Conservation (phyloP, 2,113 vertebrate genomes). For the Peromyscus californicus region DNA sequence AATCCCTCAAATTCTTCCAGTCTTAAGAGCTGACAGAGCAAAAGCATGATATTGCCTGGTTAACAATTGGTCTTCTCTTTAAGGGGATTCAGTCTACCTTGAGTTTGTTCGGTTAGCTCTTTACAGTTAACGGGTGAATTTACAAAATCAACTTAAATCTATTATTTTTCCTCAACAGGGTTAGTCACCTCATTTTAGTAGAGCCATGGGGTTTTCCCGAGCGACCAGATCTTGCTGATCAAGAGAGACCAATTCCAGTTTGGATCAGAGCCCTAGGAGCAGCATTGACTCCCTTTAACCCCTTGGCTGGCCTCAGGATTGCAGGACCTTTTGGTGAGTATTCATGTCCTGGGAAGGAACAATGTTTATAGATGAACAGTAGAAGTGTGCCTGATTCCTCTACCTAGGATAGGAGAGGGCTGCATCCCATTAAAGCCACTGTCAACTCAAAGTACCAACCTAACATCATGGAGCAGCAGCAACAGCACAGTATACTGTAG, state of each 20-base stretch:
- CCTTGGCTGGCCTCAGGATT: constrained; percentile 95
- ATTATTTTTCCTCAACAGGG: constrained; percentile 87
- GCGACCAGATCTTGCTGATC: constrained; percentile 89
- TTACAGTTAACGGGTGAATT: not conserved
- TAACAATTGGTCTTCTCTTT: not conserved
- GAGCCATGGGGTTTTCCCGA: constrained; percentile 98
- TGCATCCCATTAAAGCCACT: not conserved
- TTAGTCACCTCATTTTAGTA: constrained; percentile 96
- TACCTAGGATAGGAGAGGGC: not conserved
- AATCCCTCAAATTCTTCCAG: not conserved
- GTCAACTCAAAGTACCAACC: not conserved
- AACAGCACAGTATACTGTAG: not conserved
- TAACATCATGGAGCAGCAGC: not conserved
- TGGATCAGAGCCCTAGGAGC: constrained; percentile 97
- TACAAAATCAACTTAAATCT: not conserved
- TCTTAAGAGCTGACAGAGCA: not conserved
- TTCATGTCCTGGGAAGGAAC: not conserved
- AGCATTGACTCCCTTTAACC: constrained; percentile 95
- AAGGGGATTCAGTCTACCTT: not conserved
- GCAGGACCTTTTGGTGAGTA: constrained; percentile 96
- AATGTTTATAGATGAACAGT: too few species aligned
- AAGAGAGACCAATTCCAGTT: constrained; percentile 93
- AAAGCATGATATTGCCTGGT: not conserved
- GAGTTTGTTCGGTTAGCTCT: not conserved
- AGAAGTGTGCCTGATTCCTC: too few species aligned